A percentile compares a stretch with the other conserved stretches of the same genome.
These are phyloP conservation scores for Neotragus moschatus DNA, from an alignment of 2,113 vertebrate genomes.

Conservation along the genomic window DNA sequence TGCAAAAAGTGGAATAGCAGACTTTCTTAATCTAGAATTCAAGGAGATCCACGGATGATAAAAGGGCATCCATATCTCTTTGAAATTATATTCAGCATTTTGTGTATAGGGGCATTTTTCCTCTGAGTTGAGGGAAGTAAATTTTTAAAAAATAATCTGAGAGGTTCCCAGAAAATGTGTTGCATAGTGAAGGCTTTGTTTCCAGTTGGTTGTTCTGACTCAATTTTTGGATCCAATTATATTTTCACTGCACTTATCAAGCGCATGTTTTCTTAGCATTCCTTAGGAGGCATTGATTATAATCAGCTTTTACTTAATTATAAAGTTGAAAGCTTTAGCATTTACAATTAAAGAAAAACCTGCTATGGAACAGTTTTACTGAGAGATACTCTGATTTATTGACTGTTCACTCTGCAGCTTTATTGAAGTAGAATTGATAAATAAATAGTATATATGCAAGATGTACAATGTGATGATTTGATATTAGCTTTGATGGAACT, in stretches of 20 bases:
- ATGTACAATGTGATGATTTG: background rate
- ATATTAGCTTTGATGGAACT: background rate
- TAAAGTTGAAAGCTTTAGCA: background rate
- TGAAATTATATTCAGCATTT: background rate
- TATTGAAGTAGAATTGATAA: background rate
- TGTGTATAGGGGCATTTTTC: background rate
- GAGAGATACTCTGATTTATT: background rate
- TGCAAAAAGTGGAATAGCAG: background rate
- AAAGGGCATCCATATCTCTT: background rate
- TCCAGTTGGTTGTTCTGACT: background rate
- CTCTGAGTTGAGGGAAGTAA: background rate
- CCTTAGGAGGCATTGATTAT: background rate
- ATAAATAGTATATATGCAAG: background rate
- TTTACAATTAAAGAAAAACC: background rate
- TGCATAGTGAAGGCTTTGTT: background rate
- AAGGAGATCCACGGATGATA: background rate
- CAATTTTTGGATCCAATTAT: background rate
- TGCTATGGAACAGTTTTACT: background rate
- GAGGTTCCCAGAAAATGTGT: background rate
- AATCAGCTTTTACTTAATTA: constrained; percentile 17
- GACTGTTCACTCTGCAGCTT: background rate
- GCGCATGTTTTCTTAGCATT: background rate
- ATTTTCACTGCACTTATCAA: background rate
- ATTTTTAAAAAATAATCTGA: background rate
- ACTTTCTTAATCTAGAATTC: background rate